Conservation (phyloP, 2,888 invertebrate species). For the Philaethria dido region DNA sequence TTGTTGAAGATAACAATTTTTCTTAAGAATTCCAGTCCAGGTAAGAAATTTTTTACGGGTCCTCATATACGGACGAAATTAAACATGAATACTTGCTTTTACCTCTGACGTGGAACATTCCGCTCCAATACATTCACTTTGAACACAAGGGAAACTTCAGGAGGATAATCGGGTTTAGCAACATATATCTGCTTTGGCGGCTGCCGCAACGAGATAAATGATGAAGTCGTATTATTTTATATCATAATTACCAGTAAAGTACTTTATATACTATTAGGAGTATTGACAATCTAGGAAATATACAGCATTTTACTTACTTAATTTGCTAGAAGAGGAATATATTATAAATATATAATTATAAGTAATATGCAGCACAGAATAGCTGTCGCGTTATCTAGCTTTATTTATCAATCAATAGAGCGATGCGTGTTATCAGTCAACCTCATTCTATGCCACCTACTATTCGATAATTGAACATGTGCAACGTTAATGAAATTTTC, state of each 20-base stretch:
- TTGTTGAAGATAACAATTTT: conserved; percentile 51
- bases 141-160: conserved; percentile 72
- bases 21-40: conserved; percentile 69
- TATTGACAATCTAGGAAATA: too few species aligned
- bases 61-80: conserved; percentile 73
- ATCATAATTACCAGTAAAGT: conserved; percentile 13
- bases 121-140: conserved; percentile 78
- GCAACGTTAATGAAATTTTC: conserved; percentile 71
- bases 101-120: conserved; percentile 80
- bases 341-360: background rate
- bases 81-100: conserved; percentile 82
- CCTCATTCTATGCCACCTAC: conserved; percentile 55
- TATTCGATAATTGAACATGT: conserved; percentile 74
- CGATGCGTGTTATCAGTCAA: conserved; percentile 50
- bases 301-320: too few species aligned
- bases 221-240: conserved; percentile 29
- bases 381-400: conserved; percentile 44
- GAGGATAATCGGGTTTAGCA: conserved; percentile 70
- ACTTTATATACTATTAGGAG: background rate
- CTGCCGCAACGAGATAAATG: conserved; percentile 55
- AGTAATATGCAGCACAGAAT: conserved; percentile 2
- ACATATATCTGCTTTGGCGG: conserved; percentile 60
- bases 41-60: conserved; percentile 70
- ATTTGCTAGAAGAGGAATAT: too few species aligned
- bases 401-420: conserved; percentile 54